Evolutionary conservation across 2,797 vertebrate genomes (phyloP).

Genomic region (Graptemys geographica): DNA sequence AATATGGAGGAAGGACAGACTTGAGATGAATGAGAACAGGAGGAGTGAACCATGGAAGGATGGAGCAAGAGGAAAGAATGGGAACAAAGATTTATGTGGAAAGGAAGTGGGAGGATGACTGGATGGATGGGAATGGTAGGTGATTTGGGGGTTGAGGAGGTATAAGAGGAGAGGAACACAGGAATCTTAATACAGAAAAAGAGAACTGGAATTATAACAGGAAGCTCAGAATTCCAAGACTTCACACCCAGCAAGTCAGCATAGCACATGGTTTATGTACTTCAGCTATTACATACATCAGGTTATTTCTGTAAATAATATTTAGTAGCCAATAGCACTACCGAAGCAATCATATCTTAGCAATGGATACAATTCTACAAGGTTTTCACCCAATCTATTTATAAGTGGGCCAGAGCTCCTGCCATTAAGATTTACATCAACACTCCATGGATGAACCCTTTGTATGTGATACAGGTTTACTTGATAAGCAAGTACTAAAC

Average conservation of each 20-base stretch:
- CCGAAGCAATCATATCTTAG: background rate
- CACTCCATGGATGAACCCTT: background rate
- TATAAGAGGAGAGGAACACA: background rate
- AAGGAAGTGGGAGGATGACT: background rate
- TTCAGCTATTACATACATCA: background rate
- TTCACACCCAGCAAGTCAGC: background rate
- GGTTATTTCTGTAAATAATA: background rate
- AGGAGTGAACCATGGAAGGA: background rate
- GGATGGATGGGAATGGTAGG: background rate
- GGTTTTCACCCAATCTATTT: background rate
- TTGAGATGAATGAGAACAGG: background rate
- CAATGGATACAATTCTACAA: background rate
- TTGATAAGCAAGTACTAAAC: constrained; percentile 1
- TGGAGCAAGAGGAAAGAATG: background rate
- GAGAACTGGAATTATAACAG: background rate
- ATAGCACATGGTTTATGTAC: too few species aligned
- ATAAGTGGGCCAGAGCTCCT: background rate
- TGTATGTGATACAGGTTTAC: background rate
- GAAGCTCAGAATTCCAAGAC: background rate
- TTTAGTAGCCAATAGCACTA: background rate
- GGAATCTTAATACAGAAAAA: background rate
- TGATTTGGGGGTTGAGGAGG: background rate
- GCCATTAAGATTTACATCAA: background rate
- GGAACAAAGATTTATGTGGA: background rate
- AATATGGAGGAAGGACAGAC: background rate